Base-by-base conservation (phyloP, 2,113 vertebrate genomes). In the Pogona vitticeps region DNA sequence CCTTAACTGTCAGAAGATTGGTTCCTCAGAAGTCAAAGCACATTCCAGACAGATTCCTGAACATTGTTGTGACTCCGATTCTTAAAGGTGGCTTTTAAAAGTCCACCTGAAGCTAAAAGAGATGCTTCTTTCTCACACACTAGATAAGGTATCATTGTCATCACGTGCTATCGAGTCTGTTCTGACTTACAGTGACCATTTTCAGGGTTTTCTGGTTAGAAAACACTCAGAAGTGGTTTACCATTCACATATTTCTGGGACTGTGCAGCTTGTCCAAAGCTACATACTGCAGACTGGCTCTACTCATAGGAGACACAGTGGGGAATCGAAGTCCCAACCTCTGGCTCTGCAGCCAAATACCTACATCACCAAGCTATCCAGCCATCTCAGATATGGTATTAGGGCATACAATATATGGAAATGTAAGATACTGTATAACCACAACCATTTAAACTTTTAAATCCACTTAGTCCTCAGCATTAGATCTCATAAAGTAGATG, bases 401-500 rank as follows among this genome's bases (percentile, higher is more conserved):
- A 42, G 80, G 67, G 78, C 90, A 88, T 85, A 81, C 83, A 85
- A 2, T 18, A 88, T 59, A 0, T 7, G 85, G n/a, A 90, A 67
- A 46, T 18, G 26, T 1, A 87, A 92, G 86, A 75, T 42, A n/a
- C n/a, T n/a, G n/a, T n/a, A 58, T 31, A 76, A 59, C 31, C 80
- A 42, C 2, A 31, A 46, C 26, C 21, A 78, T 79, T 83, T 82
- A 85, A 92, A 63, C 6, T 77, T 72, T 26, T 83, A 86, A 71
- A 76, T 68, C 52, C 82, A 52, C 21, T 88, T 46, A 4, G 2
- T 85, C n/a, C 42, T 52, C 71, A 59, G n/a, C 1, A 68, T 81
- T 63, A 86, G 88, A 79, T 89, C 58, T 80, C 83, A 61, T 86
- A 83, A 86, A 77, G 76, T 82, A 93, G 90, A 14, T 73, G 59